Base-by-base conservation (phyloP, 2,113 vertebrate genomes). In the Pseudorasbora parva region DNA sequence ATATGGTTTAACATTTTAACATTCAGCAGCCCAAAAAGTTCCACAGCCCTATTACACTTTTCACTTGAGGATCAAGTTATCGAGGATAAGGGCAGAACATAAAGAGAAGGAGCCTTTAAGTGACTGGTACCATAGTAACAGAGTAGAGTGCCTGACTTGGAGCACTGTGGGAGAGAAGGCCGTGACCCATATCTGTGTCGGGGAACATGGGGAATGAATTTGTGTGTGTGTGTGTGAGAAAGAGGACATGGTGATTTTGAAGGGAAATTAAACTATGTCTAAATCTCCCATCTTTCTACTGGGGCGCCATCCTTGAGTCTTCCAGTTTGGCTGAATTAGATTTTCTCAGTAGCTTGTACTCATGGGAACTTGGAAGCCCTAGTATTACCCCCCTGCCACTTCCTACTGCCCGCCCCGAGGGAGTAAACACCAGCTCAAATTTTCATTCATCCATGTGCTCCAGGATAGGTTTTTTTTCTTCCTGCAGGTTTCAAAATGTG, bases 121-220 rank as follows among this genome's bases (percentile, higher is more conserved):
- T 81, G 66, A 75, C 73, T 68, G 83, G 84, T 62, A 86, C 89
- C 86, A 89, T 90, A 88, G 87, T 64, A 88, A 90, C 88, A 62
- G 79, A 79, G 80, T 86, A 84, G 85, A 91, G 89, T 78, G 87
- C 12, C 83, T 84, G 69, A 88, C 84, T 41, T 33, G 82, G 75
- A 75, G 82, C 56, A 6, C 47, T 25, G 73, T 78, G 82, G 49
- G 83, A 85, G 80, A 84, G 47, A 77, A 84, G 69, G 69, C 85
- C 78, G 5, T 81, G 82, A 88, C 83, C 85, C 82, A 78, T 86
- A 84, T 45, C 79, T 56, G 25, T 73, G 75, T 68, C 59, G 49
- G 68, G 43, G 82, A 71, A 78, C 8, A 57, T 21, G 43, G 49
- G 74, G 49, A 59, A 45, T 43, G 23, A 68, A 30, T 71, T 75